Base-by-base conservation (phyloP, 2,888 invertebrate genomes). In the Macaria notata region DNA sequence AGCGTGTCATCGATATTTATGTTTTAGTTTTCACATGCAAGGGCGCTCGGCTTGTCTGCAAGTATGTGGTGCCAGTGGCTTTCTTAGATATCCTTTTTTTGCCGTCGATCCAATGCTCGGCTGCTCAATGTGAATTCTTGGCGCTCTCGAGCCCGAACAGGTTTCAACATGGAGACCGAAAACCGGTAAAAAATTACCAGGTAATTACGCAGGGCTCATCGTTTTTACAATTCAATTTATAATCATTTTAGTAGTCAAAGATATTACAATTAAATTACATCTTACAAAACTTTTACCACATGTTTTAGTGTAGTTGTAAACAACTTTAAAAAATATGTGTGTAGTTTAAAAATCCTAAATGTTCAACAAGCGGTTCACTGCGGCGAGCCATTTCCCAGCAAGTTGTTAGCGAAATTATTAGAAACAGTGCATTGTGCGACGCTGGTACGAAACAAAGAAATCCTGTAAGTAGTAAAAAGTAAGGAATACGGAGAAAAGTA, bases 101-200 rank as follows among this genome's bases (percentile, higher is more conserved):
- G 79, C 78, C 67, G 73, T 65, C 76, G 73, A 77, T 75, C 76
- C 76, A 75, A 78, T 75, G 76, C 78, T 75, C 78, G 83, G 77
- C 51, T 75, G 76, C 78, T 81, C 82, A 74, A 76, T 78, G 78
- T 83, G 79, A 78, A 83, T 83, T 83, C 86, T 83, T 85, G 78
- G 80, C 82, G 83, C 80, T 81, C 81, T 83, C 76, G 76, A 80
- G 72, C 71, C 72, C 78, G 81, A 89, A 89, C 89, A 83, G 90
- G 90, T 89, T 89, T 79, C 70, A 80, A 83, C 79, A 78, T 79
- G 81, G 78, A 80, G 79, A 79, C 83, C 82, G 72, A 81, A 80
- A 86, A 85, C 85, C 84, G 84, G 84, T 85, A 86, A 88, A 87
- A 89, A 88, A 86, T 81, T 81, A 85, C 86, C 85, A 78, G 77